Evolutionary conservation across 2,113 vertebrate genomes (phyloP).

Genomic region (Phrynocephalus versicolor): DNA sequence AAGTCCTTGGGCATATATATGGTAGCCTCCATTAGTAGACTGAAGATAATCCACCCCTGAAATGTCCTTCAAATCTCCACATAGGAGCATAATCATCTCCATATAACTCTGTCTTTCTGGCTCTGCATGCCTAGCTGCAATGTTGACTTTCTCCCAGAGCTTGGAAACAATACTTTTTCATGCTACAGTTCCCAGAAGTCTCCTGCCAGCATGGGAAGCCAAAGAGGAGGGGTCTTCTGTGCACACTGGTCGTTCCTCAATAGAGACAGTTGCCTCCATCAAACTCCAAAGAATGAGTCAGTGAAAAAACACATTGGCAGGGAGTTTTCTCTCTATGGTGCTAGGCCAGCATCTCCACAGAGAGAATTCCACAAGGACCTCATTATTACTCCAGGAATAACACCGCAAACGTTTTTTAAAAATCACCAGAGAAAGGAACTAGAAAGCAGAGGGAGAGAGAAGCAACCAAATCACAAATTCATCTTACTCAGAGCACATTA

Average conservation of each 20-base stretch:
- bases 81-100: no score
- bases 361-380: conserved; percentile 32
- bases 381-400: conserved; percentile 1
- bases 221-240: no score
- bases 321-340: conserved; percentile 4
- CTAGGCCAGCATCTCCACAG: conserved; percentile 22
- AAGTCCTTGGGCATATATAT: no score
- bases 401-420: conserved; percentile 32
- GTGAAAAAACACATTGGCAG: not conserved
- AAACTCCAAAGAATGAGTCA: not conserved
- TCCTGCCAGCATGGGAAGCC: not conserved
- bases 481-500: conserved; percentile 20
- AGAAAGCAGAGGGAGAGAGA: not conserved
- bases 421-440: conserved; percentile 34
- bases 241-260: not conserved
- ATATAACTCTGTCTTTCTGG: no score
- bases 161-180: no score
- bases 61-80: no score
- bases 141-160: no score
- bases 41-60: no score
- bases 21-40: no score
- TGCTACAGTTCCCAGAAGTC: not conserved
- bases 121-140: no score
- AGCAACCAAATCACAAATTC: conserved; percentile 2
- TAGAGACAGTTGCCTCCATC: not conserved